Percentiles rank a stretch among this genome's conserved stretches.
These are phyloP conservation scores for Dysdera silvatica DNA, from an alignment of 1,140 invertebrate genomes.

Conservation along the genomic window DNA sequence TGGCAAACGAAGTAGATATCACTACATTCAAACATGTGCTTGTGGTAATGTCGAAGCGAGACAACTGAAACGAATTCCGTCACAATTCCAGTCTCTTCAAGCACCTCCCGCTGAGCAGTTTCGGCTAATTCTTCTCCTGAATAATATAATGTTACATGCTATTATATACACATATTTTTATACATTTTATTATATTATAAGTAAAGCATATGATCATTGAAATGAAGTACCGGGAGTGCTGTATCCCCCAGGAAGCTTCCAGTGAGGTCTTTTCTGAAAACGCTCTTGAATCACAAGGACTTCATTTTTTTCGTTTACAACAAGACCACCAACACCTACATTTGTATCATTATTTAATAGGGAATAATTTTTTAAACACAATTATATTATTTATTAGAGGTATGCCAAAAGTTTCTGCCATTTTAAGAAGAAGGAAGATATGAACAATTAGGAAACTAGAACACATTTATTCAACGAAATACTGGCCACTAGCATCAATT, in stretches of 20 bases:
- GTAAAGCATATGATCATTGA: background rate
- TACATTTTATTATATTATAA: background rate
- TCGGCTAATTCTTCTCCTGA: constrained; percentile 68
- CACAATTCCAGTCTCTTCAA: constrained; percentile 78
- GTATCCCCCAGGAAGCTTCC: constrained; percentile 88
- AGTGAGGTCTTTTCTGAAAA: constrained; percentile 52
- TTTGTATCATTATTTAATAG: background rate
- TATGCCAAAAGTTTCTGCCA: constrained; percentile 8
- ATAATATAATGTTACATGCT: background rate
- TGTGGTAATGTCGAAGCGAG: constrained; percentile 60
- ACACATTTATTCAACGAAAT: no score
- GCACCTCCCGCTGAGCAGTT: constrained; percentile 73
- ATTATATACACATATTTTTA: background rate
- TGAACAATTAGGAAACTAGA: background rate
- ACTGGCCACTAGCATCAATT: no score
- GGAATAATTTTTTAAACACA: background rate
- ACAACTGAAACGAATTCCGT: constrained; percentile 66
- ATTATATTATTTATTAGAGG: background rate
- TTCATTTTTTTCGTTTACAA: constrained; percentile 65
- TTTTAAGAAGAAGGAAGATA: background rate
- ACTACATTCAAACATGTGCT: constrained; percentile 65
- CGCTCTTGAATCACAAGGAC: constrained; percentile 72
- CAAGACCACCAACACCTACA: constrained; percentile 67
- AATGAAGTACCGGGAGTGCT: constrained; percentile 63
- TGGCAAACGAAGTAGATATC: constrained; percentile 73